A percentile compares a stretch with the other conserved stretches of the same genome.
These are phyloP conservation scores for Poecile montanus DNA, from an alignment of 2,797 vertebrate species.

Conservation along the genomic window DNA sequence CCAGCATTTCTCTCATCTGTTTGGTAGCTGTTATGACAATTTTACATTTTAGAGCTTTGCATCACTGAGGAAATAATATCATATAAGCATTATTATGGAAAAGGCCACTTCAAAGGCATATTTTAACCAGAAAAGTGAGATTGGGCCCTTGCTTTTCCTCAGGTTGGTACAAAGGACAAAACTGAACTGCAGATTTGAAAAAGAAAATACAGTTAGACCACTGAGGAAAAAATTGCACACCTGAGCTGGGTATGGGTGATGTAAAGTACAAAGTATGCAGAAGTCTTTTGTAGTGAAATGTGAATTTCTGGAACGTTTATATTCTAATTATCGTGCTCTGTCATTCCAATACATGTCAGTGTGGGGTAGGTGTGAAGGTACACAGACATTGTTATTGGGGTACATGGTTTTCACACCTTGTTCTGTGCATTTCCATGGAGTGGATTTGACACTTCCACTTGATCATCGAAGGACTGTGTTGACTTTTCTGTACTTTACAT, in stretches of 20 bases:
- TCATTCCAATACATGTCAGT: neutral
- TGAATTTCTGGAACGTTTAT: neutral
- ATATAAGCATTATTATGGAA: neutral
- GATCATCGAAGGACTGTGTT: neutral
- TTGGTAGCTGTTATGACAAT: neutral
- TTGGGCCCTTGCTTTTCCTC: neutral
- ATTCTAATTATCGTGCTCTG: neutral
- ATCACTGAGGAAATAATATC: neutral
- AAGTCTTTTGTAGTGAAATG: neutral
- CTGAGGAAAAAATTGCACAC: neutral
- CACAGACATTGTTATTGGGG: neutral
- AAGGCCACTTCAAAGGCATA: neutral
- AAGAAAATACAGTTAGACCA: neutral
- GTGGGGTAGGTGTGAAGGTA: neutral
- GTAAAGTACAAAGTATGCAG: neutral
- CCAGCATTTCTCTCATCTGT: neutral
- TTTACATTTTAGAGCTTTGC: neutral
- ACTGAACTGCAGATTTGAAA: neutral
- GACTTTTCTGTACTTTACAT: neutral
- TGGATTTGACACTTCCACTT: neutral
- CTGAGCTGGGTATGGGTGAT: neutral
- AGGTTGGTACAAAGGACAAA: neutral
- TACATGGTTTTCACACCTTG: neutral
- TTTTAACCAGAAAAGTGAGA: neutral
- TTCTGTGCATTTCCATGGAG: neutral